Evolutionary conservation across 2,113 vertebrate species (phyloP).

Genomic region (Carettochelys insculpta): DNA sequence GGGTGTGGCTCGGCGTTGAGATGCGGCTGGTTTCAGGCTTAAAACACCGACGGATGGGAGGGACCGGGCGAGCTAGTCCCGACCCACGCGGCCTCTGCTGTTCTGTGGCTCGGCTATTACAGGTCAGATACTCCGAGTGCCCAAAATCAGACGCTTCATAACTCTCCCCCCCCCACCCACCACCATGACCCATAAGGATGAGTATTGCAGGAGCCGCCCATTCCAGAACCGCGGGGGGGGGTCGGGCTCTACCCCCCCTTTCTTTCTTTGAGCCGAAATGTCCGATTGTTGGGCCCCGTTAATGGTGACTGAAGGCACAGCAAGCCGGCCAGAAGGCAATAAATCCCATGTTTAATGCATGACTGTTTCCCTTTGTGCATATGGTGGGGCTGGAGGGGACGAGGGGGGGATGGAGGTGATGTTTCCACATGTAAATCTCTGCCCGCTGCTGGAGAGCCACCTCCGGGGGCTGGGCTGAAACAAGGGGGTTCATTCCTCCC

Average conservation of each 20-base stretch:
- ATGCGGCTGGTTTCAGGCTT: neutral
- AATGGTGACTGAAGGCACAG: constrained; percentile 78
- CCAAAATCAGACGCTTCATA: neutral
- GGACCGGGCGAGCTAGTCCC: too few relatives aligned
- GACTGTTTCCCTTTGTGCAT: constrained; percentile 94
- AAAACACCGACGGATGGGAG: neutral
- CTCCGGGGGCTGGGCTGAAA: constrained; percentile 71
- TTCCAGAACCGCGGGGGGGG: constrained; percentile 33
- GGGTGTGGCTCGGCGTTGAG: too few relatives aligned
- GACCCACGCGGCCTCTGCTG: too few relatives aligned
- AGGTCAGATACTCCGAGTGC: neutral
- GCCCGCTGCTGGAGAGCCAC: constrained; percentile 65
- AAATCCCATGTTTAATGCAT: constrained; percentile 93
- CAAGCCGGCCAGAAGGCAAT: constrained; percentile 87
- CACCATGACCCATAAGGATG: neutral
- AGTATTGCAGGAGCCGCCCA: neutral
- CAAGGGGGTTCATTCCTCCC: constrained; percentile 80
- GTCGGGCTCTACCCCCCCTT: neutral
- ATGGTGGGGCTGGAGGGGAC: constrained; percentile 78
- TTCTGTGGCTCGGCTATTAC: neutral
- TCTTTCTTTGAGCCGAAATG: constrained; percentile 62
- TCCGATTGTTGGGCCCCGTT: constrained; percentile 73
- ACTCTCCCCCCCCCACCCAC: neutral
- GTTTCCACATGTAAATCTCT: constrained; percentile 76
- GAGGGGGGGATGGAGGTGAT: constrained; percentile 83